These are phyloP conservation scores for Zaprionus bogoriensis DNA, from an alignment of 2,888 invertebrate species.

Conservation along the genomic window DNA sequence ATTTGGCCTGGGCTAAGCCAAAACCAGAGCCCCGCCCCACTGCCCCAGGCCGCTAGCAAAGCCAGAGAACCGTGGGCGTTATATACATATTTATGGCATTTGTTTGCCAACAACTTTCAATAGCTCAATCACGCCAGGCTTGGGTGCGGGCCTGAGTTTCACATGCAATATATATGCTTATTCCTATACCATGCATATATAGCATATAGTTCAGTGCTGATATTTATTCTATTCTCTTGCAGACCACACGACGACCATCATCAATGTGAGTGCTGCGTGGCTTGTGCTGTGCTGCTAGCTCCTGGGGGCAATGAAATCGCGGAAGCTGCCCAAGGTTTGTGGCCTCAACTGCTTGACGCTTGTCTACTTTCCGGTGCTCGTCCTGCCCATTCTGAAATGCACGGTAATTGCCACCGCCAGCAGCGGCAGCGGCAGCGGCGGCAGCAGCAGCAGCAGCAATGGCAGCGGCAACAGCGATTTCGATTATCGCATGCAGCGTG, in stretches of 20 bases:
- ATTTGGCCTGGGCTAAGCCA: conserved; percentile 44
- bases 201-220: not conserved
- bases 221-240: conserved; percentile 16
- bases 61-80: conserved; percentile 49
- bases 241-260: conserved; percentile 60
- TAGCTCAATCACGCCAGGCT: conserved; percentile 70
- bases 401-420: conserved; percentile 53
- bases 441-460: conserved; percentile 62
- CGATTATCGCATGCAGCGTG: conserved; percentile 85
- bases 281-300: conserved; percentile 72
- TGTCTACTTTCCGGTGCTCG: conserved; percentile 80
- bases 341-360: conserved; percentile 83
- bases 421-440: conserved; percentile 24
- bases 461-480: conserved; percentile 81
- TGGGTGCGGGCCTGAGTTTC: conserved; percentile 14
- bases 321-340: conserved; percentile 83
- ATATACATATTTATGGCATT: conserved; percentile 69
- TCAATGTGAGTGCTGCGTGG: conserved; percentile 80
- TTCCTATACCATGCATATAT: too few relatives aligned
- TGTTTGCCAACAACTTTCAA: conserved; percentile 79
- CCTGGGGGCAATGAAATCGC: conserved; percentile 83
- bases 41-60: not conserved
- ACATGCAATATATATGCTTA: conserved; percentile 43
- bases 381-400: conserved; percentile 81
- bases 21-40: not conserved